phyloP scores from a whole-genome alignment of 2,888 invertebrate genomes.

The Drosophila paracracens region DNA sequence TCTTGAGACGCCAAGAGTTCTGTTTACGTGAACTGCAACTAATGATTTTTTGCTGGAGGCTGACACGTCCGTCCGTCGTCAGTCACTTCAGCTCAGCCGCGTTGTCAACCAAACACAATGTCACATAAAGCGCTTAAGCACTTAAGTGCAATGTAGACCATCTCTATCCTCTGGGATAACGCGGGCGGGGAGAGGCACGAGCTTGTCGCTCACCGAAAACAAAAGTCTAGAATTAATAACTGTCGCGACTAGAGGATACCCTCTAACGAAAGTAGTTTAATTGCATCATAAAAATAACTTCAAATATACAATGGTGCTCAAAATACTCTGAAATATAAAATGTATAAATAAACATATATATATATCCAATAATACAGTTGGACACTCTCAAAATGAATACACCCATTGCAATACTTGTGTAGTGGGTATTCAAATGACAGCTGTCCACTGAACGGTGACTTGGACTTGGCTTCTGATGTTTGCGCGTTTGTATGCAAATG shows the following conservation, averaged over 20 bases:
- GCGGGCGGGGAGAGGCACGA: not conserved
- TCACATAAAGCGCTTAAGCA: conserved; percentile 63
- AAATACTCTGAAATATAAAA: no score
- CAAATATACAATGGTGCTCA: no score
- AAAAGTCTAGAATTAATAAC: conserved; percentile 35
- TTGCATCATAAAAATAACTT: no score
- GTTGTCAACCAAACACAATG: conserved; percentile 54
- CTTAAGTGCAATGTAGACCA: conserved; percentile 68
- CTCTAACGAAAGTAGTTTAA: not conserved
- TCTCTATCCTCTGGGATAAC: conserved; percentile 6
- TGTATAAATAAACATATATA: no score
- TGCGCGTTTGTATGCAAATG: conserved; percentile 64
- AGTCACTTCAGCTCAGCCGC: conserved; percentile 23
- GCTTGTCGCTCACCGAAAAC: conserved; percentile 13
- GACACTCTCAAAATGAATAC: not conserved
- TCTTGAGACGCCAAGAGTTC: conserved; percentile 19
- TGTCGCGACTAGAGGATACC: not conserved
- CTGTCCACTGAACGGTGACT: conserved; percentile 37
- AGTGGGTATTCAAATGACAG: conserved; percentile 43
- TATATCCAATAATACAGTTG: not conserved
- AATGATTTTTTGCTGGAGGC: conserved; percentile 75
- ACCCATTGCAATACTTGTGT: not conserved
- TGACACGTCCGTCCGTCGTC: conserved; percentile 33
- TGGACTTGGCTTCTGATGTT: conserved; percentile 54
- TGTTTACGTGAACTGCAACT: conserved; percentile 65